A percentile compares a stretch with the other conserved stretches of the same genome.
Conservation (phyloP, 2,888 invertebrate species). For the Pomacea canaliculata region DNA sequence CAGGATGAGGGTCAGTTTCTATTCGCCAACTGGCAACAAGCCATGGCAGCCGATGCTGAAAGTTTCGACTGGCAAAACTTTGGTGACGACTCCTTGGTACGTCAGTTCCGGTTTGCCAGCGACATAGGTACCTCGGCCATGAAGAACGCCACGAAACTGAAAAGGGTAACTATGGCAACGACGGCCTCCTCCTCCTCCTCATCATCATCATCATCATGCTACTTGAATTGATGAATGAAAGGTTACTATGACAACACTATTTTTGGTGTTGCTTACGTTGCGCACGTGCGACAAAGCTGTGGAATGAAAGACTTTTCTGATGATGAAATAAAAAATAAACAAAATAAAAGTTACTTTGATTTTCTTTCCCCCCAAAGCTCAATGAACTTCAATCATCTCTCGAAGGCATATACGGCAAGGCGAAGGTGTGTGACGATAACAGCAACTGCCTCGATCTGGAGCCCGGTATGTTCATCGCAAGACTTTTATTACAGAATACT, state of each 20-base stretch:
- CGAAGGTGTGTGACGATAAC: constrained; percentile 37
- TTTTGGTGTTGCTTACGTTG: too few species aligned
- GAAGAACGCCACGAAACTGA: constrained; percentile 68
- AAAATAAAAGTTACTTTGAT: not conserved
- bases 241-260: not conserved
- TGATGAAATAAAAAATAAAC: too few species aligned
- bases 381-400: constrained; percentile 26
- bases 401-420: constrained; percentile 46
- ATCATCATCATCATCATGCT: too few species aligned
- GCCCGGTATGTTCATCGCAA: constrained; percentile 40
- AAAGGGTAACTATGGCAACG: constrained; percentile 36
- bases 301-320: too few species aligned
- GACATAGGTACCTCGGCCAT: constrained; percentile 82
- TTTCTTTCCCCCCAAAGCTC: constrained; percentile 1
- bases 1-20: constrained; percentile 20
- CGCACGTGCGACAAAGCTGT: too few species aligned
- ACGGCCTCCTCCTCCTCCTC: too few species aligned
- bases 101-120: constrained; percentile 82
- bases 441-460: constrained; percentile 39
- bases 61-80: constrained; percentile 82
- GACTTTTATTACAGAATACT: too few species aligned
- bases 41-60: constrained; percentile 82
- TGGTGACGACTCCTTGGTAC: constrained; percentile 77
- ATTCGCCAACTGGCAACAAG: constrained; percentile 75
- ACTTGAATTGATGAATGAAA: not conserved